Evolutionary conservation across 2,888 invertebrate species (phyloP).

Genomic region (Leptothorax acervorum): DNA sequence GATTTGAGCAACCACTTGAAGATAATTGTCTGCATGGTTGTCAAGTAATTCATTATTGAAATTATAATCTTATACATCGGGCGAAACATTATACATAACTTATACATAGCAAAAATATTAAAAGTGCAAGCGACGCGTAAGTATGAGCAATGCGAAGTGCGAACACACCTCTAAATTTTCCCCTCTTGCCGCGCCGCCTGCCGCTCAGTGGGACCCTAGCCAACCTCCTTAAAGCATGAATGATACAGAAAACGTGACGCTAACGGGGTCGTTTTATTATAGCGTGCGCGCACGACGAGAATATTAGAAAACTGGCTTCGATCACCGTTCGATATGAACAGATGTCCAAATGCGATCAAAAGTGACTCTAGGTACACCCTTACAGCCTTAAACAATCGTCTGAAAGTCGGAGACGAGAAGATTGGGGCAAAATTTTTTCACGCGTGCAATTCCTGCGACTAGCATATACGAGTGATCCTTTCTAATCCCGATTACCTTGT

Average conservation of each 20-base stretch:
- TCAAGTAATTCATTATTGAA: no score
- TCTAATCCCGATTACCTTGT: neutral
- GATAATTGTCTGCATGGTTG: no score
- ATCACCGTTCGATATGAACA: slow-evolving; percentile 1
- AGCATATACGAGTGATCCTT: neutral
- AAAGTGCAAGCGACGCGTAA: no score
- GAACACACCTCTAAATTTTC: no score
- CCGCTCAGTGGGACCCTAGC: no score
- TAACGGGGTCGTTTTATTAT: slow-evolving; percentile 34
- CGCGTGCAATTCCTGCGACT: neutral
- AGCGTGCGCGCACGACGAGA: neutral
- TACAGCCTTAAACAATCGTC: neutral
- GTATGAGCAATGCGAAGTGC: no score
- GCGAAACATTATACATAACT: no score
- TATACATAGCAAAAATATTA: no score
- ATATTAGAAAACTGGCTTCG: neutral
- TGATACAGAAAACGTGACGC: slow-evolving; percentile 3
- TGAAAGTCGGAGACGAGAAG: neutral
- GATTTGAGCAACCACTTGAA: no score
- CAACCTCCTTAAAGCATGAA: slow-evolving; percentile 4
- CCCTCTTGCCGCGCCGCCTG: no score
- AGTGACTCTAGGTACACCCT: neutral
- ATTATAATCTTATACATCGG: no score
- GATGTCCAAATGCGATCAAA: neutral
- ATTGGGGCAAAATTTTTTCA: neutral